phyloP scores from a whole-genome alignment of 2,797 vertebrate species.

The Lophius americanus region DNA sequence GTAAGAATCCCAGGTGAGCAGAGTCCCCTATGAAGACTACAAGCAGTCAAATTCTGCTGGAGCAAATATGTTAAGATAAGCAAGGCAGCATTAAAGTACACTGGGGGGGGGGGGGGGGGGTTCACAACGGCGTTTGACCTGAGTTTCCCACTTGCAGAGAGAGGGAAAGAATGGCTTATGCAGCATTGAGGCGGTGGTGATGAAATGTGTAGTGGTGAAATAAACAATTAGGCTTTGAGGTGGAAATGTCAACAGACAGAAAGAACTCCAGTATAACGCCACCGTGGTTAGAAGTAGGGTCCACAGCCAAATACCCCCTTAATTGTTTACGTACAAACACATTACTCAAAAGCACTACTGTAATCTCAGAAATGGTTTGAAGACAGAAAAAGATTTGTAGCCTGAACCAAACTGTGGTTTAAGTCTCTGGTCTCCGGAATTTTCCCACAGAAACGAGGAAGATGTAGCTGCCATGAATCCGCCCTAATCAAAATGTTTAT shows the following conservation, averaged over 20 bases:
- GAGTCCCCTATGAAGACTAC: background rate
- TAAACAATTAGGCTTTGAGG: constrained; percentile 14
- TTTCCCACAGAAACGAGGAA: background rate
- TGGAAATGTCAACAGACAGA: constrained; percentile 11
- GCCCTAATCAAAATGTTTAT: background rate
- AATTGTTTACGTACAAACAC: constrained; percentile 4
- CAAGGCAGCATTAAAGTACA: constrained; percentile 12
- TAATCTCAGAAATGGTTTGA: background rate
- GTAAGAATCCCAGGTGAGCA: background rate
- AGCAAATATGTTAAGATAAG: constrained; percentile 32
- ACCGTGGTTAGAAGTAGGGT: constrained; percentile 22
- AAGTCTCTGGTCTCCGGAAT: background rate
- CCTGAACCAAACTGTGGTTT: background rate
- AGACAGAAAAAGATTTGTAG: background rate
- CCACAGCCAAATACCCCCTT: background rate
- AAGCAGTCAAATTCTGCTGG: constrained; percentile 14
- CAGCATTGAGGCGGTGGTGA: constrained; percentile 26
- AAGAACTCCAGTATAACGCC: constrained; percentile 19
- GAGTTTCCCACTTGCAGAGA: constrained; percentile 29
- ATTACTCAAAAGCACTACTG: constrained; percentile 1
- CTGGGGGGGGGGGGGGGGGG: constrained; percentile 30
- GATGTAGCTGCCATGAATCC: background rate
- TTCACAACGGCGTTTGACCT: constrained; percentile 51
- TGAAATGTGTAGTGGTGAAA: constrained; percentile 43
- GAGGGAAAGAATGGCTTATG: constrained; percentile 15